Base-by-base conservation (phyloP, 2,113 vertebrate species). In the Tyrannus savana region DNA sequence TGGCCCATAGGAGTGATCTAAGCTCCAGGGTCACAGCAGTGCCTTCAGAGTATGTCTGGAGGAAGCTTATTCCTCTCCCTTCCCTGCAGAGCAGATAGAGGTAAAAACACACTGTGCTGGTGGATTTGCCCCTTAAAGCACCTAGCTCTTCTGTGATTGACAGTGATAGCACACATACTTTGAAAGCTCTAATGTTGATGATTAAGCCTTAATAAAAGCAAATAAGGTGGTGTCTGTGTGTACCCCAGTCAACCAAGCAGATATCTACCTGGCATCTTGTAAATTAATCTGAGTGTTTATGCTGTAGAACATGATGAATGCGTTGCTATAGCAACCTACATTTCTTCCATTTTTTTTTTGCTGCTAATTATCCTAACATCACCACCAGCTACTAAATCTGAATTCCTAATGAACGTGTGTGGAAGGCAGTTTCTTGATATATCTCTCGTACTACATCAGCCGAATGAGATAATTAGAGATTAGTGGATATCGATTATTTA, bases 281-380 rank as follows among this genome's bases (percentile, higher is more conserved):
- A 98, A 98, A 98, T 98, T 98, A 98, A 98, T 98, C 98, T 97
- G 93, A 76, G 97, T 98, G 97, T 98, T 98, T 98, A 98, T 98
- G 98, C 98, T 97, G 98, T 97, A 98, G 97, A 98, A 98, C 98
- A 98, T 97, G 97, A 98, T 98, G 98, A 98, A 98, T 64, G 2
- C 84, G 98, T 98, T 98, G 98, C 98, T 98, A 98, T 98, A 98
- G 98, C 98, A 98, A 98, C 98, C 93, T 97, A 97, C 97, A 97
- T 98, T 98, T 98, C 97, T 98, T 97, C 97, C 94, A 78, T 97
- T 98, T 97, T 94, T 82, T 98, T 97, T 84, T 93, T 95, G 25
- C 93, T 95, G 92, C 97, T 98, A 98, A 98, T 98, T 98, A 98
- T 97, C 95, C 94, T 97, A 98, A 97, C 97, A 98, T 97, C 97